These are phyloP conservation scores for Pachyuromys duprasi DNA, from an alignment of 2,797 vertebrate species.

Conservation along the genomic window DNA sequence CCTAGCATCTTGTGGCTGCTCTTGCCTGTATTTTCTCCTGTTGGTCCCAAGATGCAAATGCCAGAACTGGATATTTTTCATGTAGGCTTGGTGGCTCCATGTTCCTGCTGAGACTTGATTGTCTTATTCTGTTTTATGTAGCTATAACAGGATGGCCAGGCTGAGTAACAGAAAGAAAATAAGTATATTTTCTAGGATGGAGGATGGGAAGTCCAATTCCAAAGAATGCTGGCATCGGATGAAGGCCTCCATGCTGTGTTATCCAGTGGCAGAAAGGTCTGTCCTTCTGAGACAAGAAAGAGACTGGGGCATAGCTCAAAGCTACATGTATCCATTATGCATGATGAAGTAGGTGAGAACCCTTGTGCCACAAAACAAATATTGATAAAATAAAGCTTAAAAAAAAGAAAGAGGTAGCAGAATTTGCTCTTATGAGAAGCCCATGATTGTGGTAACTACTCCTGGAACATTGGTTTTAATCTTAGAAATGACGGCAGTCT, in stretches of 20 bases:
- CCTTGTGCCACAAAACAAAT: background rate
- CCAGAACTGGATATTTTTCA: background rate
- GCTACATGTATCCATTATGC: background rate
- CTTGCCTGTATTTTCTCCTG: background rate
- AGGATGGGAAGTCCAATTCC: too few species aligned
- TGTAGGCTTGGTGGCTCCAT: background rate
- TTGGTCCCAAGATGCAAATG: background rate
- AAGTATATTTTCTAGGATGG: background rate
- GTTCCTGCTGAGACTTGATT: background rate
- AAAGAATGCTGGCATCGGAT: background rate
- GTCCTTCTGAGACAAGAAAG: background rate
- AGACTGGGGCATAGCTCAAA: background rate
- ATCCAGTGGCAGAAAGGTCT: background rate
- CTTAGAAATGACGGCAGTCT: background rate
- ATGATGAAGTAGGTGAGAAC: background rate
- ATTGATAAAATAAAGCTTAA: background rate
- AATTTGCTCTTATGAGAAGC: background rate
- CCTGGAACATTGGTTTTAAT: background rate
- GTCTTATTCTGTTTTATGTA: background rate
- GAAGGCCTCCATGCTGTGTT: background rate
- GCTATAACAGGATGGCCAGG: background rate
- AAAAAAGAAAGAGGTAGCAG: background rate
- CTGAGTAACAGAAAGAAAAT: background rate
- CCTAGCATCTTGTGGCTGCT: fast-evolving
- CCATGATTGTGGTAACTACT: background rate